Base-by-base conservation (phyloP, 2,797 vertebrate genomes). In the Anabas testudineus region DNA sequence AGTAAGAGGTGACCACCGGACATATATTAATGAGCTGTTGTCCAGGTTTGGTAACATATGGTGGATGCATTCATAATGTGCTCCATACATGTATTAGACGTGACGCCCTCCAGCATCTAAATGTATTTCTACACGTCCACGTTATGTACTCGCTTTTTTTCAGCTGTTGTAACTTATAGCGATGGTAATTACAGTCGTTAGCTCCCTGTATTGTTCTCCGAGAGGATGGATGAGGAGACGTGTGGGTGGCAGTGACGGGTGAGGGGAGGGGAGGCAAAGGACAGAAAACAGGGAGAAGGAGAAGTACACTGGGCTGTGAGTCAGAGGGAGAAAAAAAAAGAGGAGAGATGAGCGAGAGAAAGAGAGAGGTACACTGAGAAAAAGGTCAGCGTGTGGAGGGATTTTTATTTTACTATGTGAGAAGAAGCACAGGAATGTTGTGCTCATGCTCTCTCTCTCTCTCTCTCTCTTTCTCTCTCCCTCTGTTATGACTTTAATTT, bases 141-240 rank as follows among this genome's bases (percentile, higher is more conserved):
- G 48, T 58, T 68, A 52, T 18, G n/a, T 30, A 2, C 24, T 5
- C 28, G 34, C 26, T 61, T 60, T 49, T 39, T 65, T 53, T 46
- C 49, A 74, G 57, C 46, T 19, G 0, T 34, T 72, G 66, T 16
- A 61, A 84, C 65, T 81, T 72, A 57, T 24, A 60, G 53, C 65
- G 19, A 14, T 49, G 64, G 66, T 80, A 81, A 87, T 90, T 82
- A 82, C 67, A 79, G 78, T 71, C 16, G 57, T 85, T 81, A 65
- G 70, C 46, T 53, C 63, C 76, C 80, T 49, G 74, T 52, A 76
- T 86, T 88, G 84, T 87, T 87, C 86, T 82, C 58, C 1, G 63
- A 84, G 74, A 82, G 88, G 84, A 88, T 76, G 83, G 81, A 84
- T 89, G 87, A 83, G 71, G 86, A 90, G 81, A 81, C 67, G 64